Evolutionary conservation across 2,888 invertebrate species (phyloP).

Genomic region (Drosophila subsilvestris): DNA sequence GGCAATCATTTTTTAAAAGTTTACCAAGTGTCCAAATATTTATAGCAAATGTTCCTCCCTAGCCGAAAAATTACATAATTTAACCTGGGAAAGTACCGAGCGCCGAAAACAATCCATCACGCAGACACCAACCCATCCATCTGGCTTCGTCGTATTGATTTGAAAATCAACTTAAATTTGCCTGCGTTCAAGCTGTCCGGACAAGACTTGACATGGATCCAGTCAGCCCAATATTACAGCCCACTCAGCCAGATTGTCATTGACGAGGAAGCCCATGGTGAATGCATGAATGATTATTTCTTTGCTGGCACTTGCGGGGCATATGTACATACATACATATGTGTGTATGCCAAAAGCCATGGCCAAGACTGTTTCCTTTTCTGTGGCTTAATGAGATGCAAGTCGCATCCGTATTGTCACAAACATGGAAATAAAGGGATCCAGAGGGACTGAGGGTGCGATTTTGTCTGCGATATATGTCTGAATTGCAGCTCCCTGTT

Average conservation of each 20-base stretch:
- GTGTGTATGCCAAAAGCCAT: neutral
- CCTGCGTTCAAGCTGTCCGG: slow-evolving; percentile 12
- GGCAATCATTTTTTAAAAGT: neutral
- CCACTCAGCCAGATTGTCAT: slow-evolving; percentile 38
- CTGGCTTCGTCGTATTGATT: slow-evolving; percentile 10
- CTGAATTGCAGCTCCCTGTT: slow-evolving; percentile 46
- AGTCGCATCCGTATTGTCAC: slow-evolving; percentile 53
- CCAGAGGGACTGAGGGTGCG: slow-evolving; percentile 3
- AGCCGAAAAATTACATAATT: neutral
- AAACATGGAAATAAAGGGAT: slow-evolving; percentile 32
- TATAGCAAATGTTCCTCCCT: neutral
- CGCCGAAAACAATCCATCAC: slow-evolving; percentile 22
- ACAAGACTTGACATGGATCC: slow-evolving; percentile 37
- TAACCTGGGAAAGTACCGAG: neutral
- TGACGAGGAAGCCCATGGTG: slow-evolving; percentile 21
- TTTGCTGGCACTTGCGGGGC: neutral
- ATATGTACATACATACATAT: neutral
- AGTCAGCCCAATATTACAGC: slow-evolving; percentile 22
- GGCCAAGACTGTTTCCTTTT: neutral
- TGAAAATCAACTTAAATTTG: slow-evolving; percentile 29
- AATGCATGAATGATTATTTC: slow-evolving; percentile 38
- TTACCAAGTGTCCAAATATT: neutral
- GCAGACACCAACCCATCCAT: slow-evolving; percentile 13
- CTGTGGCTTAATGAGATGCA: slow-evolving; percentile 68
- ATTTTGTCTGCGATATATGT: slow-evolving; percentile 53